Base-by-base conservation (phyloP, 1,140 invertebrate species). In the Zaprionus ghesquierei region DNA sequence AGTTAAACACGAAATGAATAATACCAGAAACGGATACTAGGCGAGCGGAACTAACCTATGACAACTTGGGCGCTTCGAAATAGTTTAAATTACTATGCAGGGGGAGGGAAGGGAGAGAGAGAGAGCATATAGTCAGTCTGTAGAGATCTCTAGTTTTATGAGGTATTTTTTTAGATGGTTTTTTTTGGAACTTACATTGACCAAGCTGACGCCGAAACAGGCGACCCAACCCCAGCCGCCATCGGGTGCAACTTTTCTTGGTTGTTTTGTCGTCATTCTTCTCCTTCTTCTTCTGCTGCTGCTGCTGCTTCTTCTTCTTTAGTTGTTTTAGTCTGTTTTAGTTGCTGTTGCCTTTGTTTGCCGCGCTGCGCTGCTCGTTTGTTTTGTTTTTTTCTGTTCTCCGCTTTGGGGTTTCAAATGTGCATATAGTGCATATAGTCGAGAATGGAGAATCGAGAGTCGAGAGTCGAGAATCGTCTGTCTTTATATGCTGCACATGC, bases 151-250 rank as follows among this genome's bases (percentile, higher is more conserved):
- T 29, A 29, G 3, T 29, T 29, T 29, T 29, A 29, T 8, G 27
- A 9, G 27, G 4, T 5, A 25, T 29, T 29, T 0, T 29, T 29
- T 29, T 18, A 0, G 6, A 15, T n/a, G n/a, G n/a, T 15, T 41
- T 41, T 25, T 51, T 31, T 22, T 8, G 10, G 41, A 23, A 94
- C 95, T 95, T 93, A 96, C 95, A 93, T 96, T 95, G 77, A 96
- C 95, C 81, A 96, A 93, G 91, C 96, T 96, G 69, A 95, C 95
- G 71, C 96, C 96, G 44, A 97, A 92, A 66, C 95, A 96, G 38
- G 96, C 95, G 90, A 96, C 94, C 96, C 96, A 97, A 29, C 95
- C 96, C 95, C 96, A 97, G 49, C 96, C 96, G 49, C 91, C 91
- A 75, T 92, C 91, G 61, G 91, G 91, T 22, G 91, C 91, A 23